Evolutionary conservation across 1,140 invertebrate species (phyloP), one percentile per base, ranked within the genome.

Genomic region (Dryas iulia): DNA sequence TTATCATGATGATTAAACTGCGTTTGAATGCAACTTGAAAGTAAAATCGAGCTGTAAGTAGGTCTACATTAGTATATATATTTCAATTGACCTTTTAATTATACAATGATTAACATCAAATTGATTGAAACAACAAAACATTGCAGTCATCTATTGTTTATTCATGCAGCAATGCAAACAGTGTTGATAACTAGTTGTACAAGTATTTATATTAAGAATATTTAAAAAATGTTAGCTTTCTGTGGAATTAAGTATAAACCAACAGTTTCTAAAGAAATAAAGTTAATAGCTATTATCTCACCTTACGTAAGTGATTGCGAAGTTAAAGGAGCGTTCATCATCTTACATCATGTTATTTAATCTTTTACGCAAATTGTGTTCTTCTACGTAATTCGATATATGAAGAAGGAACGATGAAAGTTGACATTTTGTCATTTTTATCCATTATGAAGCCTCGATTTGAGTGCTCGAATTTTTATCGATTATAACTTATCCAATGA

Each of bases 341-440:
- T 47, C 39, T 47, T 47, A 47, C 39, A 47, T 47, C 14, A 47
- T 47, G 39, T 47, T 47, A 47, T 21, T 47, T 47, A 47, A 47
- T 47, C 39, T 47, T 47, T 47, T 6, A 47, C 39, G 39, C n/a
- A 47, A 10, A 47, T 47, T 47, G 8, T n/a, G 21, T 47, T 47
- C n/a, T 47, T 47, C 18, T 21, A 47, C 14, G 1, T 47, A 7
- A 47, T 47, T 47, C 21, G 5, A 21, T 47, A 47, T 47, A 7
- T 18, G 21, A 10, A 47, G 7, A 21, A 47, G 39, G n/a, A n/a
- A n/a, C n/a, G n/a, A 12, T 2, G 10, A 33, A 11, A 33, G 8
- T 33, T 12, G 31, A 33, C 1, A n/a, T n/a, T n/a, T n/a, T n/a
- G n/a, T n/a, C n/a, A n/a, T n/a, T n/a, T n/a, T n/a, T n/a, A n/a